Conservation (phyloP, 2,113 vertebrate genomes). For the Thunnus thynnus region DNA sequence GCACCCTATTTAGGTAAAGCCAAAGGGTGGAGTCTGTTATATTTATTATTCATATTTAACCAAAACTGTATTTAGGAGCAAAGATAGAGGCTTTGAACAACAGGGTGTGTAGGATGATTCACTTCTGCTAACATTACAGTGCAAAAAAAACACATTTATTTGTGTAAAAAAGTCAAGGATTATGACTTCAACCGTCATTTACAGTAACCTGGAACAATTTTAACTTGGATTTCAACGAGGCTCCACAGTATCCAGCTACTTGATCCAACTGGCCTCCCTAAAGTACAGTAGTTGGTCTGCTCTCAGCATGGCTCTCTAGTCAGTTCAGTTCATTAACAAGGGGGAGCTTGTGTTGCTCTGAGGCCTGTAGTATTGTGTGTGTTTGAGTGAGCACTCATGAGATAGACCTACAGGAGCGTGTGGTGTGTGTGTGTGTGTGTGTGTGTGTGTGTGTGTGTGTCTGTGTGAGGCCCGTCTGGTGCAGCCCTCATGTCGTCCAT, state of each 20-base stretch:
- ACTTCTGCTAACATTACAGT: neutral
- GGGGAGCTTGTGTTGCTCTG: conserved; percentile 47
- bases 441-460: conserved; percentile 27
- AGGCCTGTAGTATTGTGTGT: conserved; percentile 39
- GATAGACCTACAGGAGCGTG: conserved; percentile 34
- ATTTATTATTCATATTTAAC: neutral
- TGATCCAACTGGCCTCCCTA: conserved; percentile 60
- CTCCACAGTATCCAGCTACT: conserved; percentile 59
- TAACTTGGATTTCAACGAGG: conserved; percentile 59
- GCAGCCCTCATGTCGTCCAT: conserved; percentile 69
- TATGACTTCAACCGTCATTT: conserved; percentile 7
- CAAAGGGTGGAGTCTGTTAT: too few species aligned
- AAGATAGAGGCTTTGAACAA: neutral
- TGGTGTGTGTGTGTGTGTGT: conserved; percentile 36
- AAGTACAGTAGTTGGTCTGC: conserved; percentile 54
- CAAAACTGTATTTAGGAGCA: neutral
- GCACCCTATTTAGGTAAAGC: too few species aligned
- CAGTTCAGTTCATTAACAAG: conserved; percentile 62
- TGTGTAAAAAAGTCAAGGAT: conserved; percentile 35
- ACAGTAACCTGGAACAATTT: conserved; percentile 15
- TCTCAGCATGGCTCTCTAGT: conserved; percentile 53
- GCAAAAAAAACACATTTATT: conserved; percentile 28
- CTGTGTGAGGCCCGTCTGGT: conserved; percentile 68
- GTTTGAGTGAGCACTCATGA: conserved; percentile 45
- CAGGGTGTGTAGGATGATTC: too few species aligned